Evolutionary conservation across 2,113 vertebrate species (phyloP).

Genomic region (Tupaia chinensis): DNA sequence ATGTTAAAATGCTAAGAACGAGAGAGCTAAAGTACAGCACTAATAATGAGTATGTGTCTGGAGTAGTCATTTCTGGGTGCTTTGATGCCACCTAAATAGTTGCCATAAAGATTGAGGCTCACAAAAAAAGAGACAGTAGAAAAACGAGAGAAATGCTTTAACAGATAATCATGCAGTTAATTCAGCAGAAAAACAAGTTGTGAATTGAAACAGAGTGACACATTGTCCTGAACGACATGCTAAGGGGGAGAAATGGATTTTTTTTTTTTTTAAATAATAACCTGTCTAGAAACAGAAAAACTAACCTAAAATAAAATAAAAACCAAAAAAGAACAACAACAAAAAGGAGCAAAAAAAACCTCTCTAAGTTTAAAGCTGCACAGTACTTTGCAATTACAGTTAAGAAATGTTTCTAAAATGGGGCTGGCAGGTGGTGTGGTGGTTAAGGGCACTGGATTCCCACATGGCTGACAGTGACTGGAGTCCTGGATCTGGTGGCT

Average conservation of each 20-base stretch:
- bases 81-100: neutral
- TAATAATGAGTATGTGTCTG: neutral
- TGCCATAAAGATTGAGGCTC: neutral
- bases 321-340: neutral
- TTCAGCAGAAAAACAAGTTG: neutral
- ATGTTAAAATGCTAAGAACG: neutral
- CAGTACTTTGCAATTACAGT: neutral
- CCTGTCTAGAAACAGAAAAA: slow-evolving; percentile 1
- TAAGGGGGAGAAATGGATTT: neutral
- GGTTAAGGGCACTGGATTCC: too few species aligned
- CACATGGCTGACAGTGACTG: too few species aligned
- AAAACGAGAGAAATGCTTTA: neutral
- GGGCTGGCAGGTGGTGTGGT: too few species aligned
- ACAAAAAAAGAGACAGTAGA: neutral
- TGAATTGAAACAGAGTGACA: neutral
- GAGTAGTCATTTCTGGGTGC: neutral
- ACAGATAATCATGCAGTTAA: neutral
- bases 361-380: neutral
- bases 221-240: neutral
- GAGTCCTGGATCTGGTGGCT: too few species aligned
- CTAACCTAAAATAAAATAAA: slow-evolving; percentile 18
- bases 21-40: neutral
- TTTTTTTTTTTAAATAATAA: neutral
- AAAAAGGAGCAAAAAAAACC: too few species aligned
- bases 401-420: neutral